Base-by-base conservation (phyloP, 1,140 invertebrate genomes). In the Heliconius eleuchia region DNA sequence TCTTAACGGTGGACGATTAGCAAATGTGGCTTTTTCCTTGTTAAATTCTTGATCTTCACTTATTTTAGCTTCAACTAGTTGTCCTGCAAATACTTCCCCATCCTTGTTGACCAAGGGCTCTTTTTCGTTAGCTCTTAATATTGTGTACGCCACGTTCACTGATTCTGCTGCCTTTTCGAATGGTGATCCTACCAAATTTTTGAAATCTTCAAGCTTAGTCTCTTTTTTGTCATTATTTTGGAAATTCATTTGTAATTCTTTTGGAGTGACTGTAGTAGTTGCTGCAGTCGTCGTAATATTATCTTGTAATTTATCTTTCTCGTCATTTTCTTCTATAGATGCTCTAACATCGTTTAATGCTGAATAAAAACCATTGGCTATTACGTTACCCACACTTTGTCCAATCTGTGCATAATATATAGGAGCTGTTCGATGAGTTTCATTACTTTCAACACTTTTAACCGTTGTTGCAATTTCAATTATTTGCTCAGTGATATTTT, bases 31-130 rank as follows among this genome's bases (percentile, higher is more conserved):
- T 78, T 92, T 91, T 81, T 90, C 85, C 76, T 88, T 91, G 52
- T 92, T 91, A 39, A 89, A 91, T 60, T 92, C 93, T 76, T 89
- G 86, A 78, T 93, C 91, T 79, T 93, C 91, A 57, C 87, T 93
- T 71, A 93, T 87, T 76, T 82, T 90, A 39, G 91, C 91, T 86
- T 93, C 89, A 18, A 92, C 89, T 52, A 93, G 82, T 83, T 94
- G 91, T 13, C 92, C 92, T 72, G 91, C 88, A 39, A 88, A 92
- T 7, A 90, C 84, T 30, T 87, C 81, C 4, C 90, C 89, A 75
- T 92, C 90, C 87, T 92, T 82, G 73, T 84, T 85, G 11, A 89
- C 75, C 77, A 89, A 88, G 19, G 86, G 74, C 27, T 88, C 83
- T 71, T 88, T 88, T 52, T 91, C 86, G 55, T 88, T 86, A 34